Base-by-base conservation (phyloP, 2,797 vertebrate genomes). In the Typhlichthys subterraneus region DNA sequence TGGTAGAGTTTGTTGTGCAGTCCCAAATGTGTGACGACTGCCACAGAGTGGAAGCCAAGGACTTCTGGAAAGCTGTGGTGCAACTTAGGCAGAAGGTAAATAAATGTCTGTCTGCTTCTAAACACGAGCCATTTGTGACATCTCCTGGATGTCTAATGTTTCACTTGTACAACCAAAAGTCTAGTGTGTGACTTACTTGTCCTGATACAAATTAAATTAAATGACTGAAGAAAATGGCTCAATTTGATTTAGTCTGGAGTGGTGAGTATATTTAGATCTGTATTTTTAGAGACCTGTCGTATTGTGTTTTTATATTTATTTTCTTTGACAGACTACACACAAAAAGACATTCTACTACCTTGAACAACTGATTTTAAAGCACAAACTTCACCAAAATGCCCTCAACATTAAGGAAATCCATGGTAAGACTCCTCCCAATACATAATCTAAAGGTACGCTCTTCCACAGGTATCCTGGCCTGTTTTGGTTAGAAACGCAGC, bases 321-420 rank as follows among this genome's bases (percentile, higher is more conserved):
- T 12, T 53, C 23, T 23, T n/a, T 53, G 9, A 45, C 82, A 99
- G 98, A 97, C 96, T 14, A 57, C 87, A 68, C 97, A 99, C 88
- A 99, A 98, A 86, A 99, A 99, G 88, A 99, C 98, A 0, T 99
- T 99, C 87, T 99, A 93, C 83, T 99, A 99, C 77, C 82, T 99
- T 80, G 97, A 99, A 73, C 97, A 99, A 85, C 89, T 97, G 87
- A 96, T 99, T 86, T 90, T 99, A 57, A 99, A 99, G 75, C 96
- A 99, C 75, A 96, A 93, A 81, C 93, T 99, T 67, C 96, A 99
- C 70, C 94, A 96, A 80, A 98, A 96, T 72, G 89, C 94, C 0
- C 94, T 99, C 38, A 96, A 96, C 78, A 97, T 99, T 81, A 99
- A 98, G 83, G 98, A 99, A 85, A 98, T 98, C 73, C 90, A 98